phyloP scores from a whole-genome alignment of 2,113 vertebrate species.

The Erinaceus europaeus region DNA sequence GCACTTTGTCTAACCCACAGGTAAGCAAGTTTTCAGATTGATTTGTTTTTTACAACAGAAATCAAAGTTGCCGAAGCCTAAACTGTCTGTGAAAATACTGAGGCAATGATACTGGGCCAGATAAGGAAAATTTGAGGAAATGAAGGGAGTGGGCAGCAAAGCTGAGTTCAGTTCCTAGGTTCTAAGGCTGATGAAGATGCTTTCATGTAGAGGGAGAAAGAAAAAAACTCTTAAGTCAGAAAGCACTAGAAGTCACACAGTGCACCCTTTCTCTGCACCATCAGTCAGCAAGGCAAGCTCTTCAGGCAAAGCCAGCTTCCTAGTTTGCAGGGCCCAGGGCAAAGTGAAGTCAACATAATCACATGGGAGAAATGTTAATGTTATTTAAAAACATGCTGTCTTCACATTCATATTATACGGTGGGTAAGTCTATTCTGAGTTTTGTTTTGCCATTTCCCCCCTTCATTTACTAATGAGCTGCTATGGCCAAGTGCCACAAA shows the following conservation, averaged over 20 bases:
- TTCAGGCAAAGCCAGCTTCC: background rate
- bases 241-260: background rate
- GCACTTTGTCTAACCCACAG: constrained; percentile 41
- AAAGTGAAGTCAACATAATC: constrained; percentile 19
- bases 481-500: too few species aligned
- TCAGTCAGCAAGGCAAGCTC: background rate
- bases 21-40: constrained; percentile 51
- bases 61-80: constrained; percentile 34
- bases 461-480: too few species aligned
- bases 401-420: too few species aligned
- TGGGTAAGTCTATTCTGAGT: too few species aligned
- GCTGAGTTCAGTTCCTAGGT: background rate
- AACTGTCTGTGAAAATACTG: background rate
- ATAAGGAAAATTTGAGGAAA: constrained; percentile 24
- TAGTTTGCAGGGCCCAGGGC: background rate
- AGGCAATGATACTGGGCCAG: constrained; percentile 15
- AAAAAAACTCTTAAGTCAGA: background rate
- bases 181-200: background rate
- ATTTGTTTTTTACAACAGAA: constrained; percentile 63
- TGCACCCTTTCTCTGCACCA: background rate
- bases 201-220: background rate
- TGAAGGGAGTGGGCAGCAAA: background rate
- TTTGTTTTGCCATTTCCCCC: too few species aligned
- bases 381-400: too few species aligned
- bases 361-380: too few species aligned